A percentile compares a stretch with the other conserved stretches of the same genome.
Evolutionary conservation across 2,888 invertebrate species (phyloP).

Genomic region (Scrobipalpa costella): DNA sequence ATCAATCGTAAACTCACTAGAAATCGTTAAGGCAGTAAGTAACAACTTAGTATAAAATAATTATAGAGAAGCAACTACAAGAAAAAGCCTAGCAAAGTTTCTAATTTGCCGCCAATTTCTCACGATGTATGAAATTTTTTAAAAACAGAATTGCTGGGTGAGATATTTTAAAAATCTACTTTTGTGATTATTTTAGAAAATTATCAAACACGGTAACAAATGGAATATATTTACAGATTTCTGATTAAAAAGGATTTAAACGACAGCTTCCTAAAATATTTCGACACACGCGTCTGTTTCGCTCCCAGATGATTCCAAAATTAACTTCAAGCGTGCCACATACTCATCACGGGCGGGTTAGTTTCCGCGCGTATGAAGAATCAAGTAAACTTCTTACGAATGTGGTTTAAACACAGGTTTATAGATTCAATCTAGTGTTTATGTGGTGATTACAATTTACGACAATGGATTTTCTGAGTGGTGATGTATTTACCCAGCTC

Average conservation of each 20-base stretch:
- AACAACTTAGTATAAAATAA: too few species aligned
- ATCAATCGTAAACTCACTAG: not conserved
- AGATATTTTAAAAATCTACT: too few species aligned
- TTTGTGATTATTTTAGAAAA: too few species aligned
- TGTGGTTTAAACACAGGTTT: constrained; percentile 38
- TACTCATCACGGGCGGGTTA: constrained; percentile 49
- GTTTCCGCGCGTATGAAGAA: constrained; percentile 57
- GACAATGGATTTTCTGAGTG: constrained; percentile 83
- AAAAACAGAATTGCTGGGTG: not conserved
- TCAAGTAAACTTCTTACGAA: constrained; percentile 49
- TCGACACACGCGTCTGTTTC: constrained; percentile 41
- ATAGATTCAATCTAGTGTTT: constrained; percentile 47
- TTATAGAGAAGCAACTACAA: not conserved
- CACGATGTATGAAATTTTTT: not conserved
- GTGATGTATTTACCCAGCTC: constrained; percentile 94
- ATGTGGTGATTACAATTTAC: constrained; percentile 39
- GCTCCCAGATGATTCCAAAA: constrained; percentile 76
- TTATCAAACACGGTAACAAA: too few species aligned
- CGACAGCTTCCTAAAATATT: constrained; percentile 54
- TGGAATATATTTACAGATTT: not conserved
- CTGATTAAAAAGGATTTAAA: constrained; percentile 31
- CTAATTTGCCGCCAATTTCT: constrained; percentile 6
- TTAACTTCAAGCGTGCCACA: constrained; percentile 72
- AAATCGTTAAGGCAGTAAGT: too few species aligned
- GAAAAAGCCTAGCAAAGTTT: not conserved